Base-by-base conservation (phyloP, 2,888 invertebrate genomes). In the Zhuqinia jingwanae region DNA sequence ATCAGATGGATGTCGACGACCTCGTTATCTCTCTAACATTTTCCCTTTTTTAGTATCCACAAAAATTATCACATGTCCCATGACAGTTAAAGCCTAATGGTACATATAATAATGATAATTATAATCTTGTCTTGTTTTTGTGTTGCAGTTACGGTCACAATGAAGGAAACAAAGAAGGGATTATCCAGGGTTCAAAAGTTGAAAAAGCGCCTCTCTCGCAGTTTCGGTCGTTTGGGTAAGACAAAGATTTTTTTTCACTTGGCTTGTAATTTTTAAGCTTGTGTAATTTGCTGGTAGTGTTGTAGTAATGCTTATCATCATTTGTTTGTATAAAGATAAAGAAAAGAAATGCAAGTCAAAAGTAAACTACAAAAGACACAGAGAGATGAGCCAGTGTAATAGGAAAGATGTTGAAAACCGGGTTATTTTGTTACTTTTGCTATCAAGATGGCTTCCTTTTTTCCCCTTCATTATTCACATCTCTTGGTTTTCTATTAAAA, bases 211-310 rank as follows among this genome's bases (percentile, higher is more conserved):
- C 95, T 98, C 92, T 98, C 98, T 92, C 96, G 97, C 93, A 98
- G 98, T 94, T 98, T 98, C 94, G 98, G 98, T 93, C 95, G 98
- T 95, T 95, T 98, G 93, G 97, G 98, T 98, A 94, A 97, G 98
- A 36, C 97, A 36, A 36, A 36, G 3, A 8, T 36, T 36, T 36
- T 50, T 50, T 50, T 50, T 2, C 50, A 15, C 2, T 50, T n/a
- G n/a, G 50, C 50, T 50, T 36, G 36, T 8, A 36, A 36, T 36
- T 36, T 36, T 36, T 36, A 36, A 36, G 36, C 3, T 36, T 36
- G 36, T 36, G 36, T 36, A 6, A 8, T 3, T 36, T 36, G n/a
- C n/a, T 36, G 36, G 36, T 36, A 36, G 36, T 36, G 8, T 3
- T 36, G 5, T 36, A 6, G 36, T 36, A 36, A 36, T 36, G 36